Conservation (phyloP, 2,888 invertebrate species). For the Nymphalis c-album region DNA sequence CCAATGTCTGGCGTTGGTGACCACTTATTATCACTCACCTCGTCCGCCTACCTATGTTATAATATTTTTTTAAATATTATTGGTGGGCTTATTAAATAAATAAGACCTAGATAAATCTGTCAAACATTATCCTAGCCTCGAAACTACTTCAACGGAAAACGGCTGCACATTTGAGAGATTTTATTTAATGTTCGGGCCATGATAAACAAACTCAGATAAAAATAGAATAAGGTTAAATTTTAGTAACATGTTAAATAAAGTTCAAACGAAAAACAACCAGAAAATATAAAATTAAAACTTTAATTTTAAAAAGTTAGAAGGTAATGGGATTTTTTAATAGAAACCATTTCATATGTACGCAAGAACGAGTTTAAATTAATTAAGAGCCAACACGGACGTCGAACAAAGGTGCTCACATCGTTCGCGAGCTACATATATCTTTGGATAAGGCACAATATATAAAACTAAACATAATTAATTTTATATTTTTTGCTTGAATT, state of each 20-base stretch:
- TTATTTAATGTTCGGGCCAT: no score
- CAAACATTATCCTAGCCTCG: no score
- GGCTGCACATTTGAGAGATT: no score
- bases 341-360: conserved; percentile 33
- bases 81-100: no score
- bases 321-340: conserved; percentile 30
- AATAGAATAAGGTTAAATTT: neutral
- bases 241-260: neutral
- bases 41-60: no score
- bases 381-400: conserved; percentile 52
- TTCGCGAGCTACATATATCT: neutral
- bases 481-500: no score
- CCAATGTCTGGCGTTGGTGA: no score
- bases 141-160: no score
- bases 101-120: no score
- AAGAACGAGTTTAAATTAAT: conserved; percentile 52
- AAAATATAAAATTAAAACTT: conserved; percentile 5
- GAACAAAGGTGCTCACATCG: conserved; percentile 39
- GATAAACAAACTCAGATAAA: neutral
- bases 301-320: conserved; percentile 8
- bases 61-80: no score
- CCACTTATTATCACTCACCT: no score
- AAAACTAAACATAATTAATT: no score
- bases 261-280: neutral
- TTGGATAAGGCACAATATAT: conserved; percentile 23